These are phyloP conservation scores for Myanophis thanlyinensis DNA, from an alignment of 2,113 vertebrate genomes.

Conservation along the genomic window DNA sequence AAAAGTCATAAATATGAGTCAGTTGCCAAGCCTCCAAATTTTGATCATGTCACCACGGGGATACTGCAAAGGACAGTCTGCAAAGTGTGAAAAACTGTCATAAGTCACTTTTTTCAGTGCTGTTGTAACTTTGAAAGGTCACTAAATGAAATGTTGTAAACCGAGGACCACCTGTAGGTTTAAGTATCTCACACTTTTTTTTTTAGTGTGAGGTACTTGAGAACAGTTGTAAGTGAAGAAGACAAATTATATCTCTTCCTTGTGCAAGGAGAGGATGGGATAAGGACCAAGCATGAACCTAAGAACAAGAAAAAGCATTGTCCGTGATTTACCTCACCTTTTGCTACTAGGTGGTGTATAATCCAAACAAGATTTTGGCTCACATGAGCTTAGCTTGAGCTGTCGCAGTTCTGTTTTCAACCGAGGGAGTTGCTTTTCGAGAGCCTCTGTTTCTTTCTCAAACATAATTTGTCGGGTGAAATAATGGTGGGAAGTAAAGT, in stretches of 20 bases:
- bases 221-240: background rate
- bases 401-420: background rate
- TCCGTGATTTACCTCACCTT: background rate
- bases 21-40: background rate
- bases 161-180: background rate
- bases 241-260: background rate
- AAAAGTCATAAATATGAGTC: background rate
- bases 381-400: background rate
- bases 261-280: background rate
- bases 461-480: background rate
- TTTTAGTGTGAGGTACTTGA: background rate
- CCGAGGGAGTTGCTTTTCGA: background rate
- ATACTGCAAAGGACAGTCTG: background rate
- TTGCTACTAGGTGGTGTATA: background rate
- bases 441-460: background rate
- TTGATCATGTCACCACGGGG: background rate
- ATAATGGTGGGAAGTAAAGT: background rate
- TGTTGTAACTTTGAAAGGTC: background rate
- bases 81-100: background rate
- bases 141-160: background rate
- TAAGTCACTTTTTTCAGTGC: background rate
- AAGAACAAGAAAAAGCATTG: background rate
- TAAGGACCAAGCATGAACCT: background rate
- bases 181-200: background rate
- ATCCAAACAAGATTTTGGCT: background rate